Conservation (phyloP, 2,113 vertebrate genomes). For the Lasiurus borealis region DNA sequence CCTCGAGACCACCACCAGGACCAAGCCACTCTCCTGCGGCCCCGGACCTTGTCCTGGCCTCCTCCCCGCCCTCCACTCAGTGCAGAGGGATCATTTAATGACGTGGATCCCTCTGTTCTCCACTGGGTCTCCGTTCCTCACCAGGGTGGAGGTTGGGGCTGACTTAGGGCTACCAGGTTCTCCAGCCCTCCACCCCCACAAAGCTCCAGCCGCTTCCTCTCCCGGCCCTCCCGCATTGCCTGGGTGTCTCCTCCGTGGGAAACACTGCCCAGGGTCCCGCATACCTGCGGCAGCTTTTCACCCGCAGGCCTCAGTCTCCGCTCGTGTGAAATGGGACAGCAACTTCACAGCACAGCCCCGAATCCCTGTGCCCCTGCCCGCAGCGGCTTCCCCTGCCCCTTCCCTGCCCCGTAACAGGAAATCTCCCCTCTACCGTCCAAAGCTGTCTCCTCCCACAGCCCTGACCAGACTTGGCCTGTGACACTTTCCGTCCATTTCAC, state of each 20-base stretch:
- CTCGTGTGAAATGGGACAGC: rapidly evolving
- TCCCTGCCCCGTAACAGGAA: not conserved
- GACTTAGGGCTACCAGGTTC: too few species aligned
- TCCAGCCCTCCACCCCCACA: not conserved
- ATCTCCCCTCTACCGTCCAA: not conserved
- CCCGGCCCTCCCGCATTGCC: too few species aligned
- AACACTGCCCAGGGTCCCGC: rapidly evolving
- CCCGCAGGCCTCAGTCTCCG: not conserved
- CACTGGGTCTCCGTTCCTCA: not conserved
- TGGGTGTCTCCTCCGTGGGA: not conserved
- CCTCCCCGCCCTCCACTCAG: too few species aligned
- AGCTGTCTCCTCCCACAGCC: not conserved
- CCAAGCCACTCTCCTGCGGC: not conserved
- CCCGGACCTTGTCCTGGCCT: not conserved
- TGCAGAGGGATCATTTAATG: not conserved
- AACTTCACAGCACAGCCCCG: not conserved
- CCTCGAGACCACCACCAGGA: not conserved
- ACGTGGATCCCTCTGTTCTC: rapidly evolving
- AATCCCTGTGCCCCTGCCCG: rapidly evolving
- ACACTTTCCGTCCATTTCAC: not conserved
- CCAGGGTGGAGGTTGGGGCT: not conserved
- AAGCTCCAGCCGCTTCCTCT: not conserved
- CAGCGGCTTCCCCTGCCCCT: not conserved
- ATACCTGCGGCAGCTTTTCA: not conserved
- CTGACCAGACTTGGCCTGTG: not conserved